Base-by-base conservation (phyloP, 2,113 vertebrate genomes). In the Numida meleagris region DNA sequence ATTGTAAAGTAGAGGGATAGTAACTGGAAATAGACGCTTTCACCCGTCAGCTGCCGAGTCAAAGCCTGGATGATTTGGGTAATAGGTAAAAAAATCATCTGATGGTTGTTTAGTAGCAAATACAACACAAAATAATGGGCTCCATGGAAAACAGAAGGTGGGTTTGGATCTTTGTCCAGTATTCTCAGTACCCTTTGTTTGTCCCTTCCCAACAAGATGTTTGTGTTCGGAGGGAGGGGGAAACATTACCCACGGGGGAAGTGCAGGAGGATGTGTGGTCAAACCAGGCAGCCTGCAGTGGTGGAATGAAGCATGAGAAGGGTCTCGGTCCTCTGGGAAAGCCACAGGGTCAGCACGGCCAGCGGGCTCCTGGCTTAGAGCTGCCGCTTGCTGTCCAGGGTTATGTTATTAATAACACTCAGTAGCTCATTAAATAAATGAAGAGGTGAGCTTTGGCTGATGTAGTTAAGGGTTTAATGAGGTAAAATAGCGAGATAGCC, bases 361-460 rank as follows among this genome's bases (percentile, higher is more conserved):
- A 25, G 15, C 3, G 38, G 15, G 74, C 12, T 81, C 78, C 21
- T 12, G 45, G n/a, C 6, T 46, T 45, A 58, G 10, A 73, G 18
- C 90, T 77, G 88, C 40, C 68, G 34, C 0, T 0, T 18, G 16
- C 33, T 55, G 10, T 5, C 66, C 21, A 6, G 62, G 20, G 40
- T 45, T 38, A 20, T 25, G 63, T n/a, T 66, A 66, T 50, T 82
- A 92, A 94, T 74, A 68, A 43, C 38, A 25, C 82, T 62, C 72
- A 62, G 36, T 8, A 74, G 27, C 59, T 96, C 72, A 77, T 88
- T 88, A 93, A 90, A 85, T 62, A 90, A 90, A 86, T 31, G 72
- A 77, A 82, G 86, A 90, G 55, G 67, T 90, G 63, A 94, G 75
- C 42, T 82, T 93, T 62, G 55, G 50, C 45, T 74, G n/a, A 29